Conservation (phyloP, 2,888 invertebrate genomes). For the Disparrhopalites patrizii region DNA sequence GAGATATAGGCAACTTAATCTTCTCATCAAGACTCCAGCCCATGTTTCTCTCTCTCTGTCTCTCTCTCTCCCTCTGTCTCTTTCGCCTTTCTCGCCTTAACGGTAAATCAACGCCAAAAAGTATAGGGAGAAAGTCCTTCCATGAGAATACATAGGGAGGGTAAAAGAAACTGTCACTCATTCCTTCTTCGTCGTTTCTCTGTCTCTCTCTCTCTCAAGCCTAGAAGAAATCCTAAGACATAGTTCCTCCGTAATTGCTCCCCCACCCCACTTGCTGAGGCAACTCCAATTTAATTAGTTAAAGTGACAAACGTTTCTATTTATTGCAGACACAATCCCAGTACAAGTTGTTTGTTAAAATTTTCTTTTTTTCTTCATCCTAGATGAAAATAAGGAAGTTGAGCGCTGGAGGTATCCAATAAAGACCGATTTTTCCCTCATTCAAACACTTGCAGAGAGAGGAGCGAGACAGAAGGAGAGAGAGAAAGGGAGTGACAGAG, state of each 20-base stretch:
- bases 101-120: slow-evolving; percentile 6
- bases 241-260: too few relatives aligned
- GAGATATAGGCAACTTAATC: not conserved
- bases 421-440: slow-evolving; percentile 12
- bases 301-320: slow-evolving; percentile 20
- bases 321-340: slow-evolving; percentile 13
- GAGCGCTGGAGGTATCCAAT: too few relatives aligned
- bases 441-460: slow-evolving; percentile 10
- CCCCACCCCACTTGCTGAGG: not conserved
- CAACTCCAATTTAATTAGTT: slow-evolving; percentile 22
- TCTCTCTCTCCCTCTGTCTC: too few relatives aligned
- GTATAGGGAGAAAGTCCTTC: not conserved
- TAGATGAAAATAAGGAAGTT: too few relatives aligned
- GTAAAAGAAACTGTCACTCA: not conserved
- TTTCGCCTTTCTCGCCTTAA: too few relatives aligned
- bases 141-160: not conserved
- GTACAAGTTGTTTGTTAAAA: too few relatives aligned
- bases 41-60: too few relatives aligned
- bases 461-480: not conserved
- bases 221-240: too few relatives aligned
- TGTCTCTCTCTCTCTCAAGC: too few relatives aligned
- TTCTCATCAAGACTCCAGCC: slow-evolving; percentile 1
- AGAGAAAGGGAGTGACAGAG: not conserved
- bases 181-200: too few relatives aligned
- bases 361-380: too few relatives aligned